A percentile compares a stretch with the other conserved stretches of the same genome.
Conservation (phyloP, 2,113 vertebrate species). For the Rhipidura dahli region DNA sequence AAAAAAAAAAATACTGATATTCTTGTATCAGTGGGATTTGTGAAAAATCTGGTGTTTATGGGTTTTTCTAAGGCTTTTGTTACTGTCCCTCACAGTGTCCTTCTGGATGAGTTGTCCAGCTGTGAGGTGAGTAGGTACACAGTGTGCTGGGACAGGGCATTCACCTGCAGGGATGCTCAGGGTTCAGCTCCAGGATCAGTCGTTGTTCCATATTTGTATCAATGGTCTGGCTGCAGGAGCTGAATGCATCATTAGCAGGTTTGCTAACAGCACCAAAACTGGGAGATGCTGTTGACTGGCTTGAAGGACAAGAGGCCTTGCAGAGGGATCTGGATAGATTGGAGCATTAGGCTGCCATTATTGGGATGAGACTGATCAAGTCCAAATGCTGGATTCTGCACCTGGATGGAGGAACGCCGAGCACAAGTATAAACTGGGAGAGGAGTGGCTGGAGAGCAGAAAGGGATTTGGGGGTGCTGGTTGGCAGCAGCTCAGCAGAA, state of each 20-base stretch:
- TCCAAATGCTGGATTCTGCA: neutral
- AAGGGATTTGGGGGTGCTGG: neutral
- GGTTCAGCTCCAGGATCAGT: neutral
- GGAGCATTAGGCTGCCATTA: neutral
- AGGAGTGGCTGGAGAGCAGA: neutral
- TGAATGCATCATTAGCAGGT: neutral
- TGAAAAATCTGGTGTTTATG: neutral
- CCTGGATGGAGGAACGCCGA: accelerated
- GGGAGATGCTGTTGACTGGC: neutral
- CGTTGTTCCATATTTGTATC: neutral
- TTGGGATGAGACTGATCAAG: neutral
- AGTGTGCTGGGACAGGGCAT: accelerated
- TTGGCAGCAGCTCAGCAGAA: neutral
- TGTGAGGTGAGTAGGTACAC: neutral
- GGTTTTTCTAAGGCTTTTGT: neutral
- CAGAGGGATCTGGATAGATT: neutral
- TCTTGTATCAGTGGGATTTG: neutral
- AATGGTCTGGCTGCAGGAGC: neutral
- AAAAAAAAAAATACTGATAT: neutral
- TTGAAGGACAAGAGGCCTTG: neutral
- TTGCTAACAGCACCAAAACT: neutral
- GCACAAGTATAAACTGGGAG: neutral
- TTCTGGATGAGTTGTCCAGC: neutral
- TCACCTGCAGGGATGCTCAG: neutral
- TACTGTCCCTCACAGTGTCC: neutral